Evolutionary conservation across 2,113 vertebrate species (phyloP).

Genomic region (Sphyrna mokarran): DNA sequence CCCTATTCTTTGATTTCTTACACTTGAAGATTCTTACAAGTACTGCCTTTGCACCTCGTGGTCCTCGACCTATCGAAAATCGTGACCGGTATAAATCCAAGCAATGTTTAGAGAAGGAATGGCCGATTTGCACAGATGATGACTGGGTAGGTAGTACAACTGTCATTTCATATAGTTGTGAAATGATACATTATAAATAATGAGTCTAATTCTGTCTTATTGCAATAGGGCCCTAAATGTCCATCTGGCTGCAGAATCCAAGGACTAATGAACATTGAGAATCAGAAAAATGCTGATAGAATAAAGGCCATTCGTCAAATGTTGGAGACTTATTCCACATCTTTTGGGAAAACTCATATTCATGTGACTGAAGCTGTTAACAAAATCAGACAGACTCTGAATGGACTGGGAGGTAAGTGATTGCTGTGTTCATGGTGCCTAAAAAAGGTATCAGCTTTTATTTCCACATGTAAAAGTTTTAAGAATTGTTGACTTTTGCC

Average conservation of each 20-base stretch:
- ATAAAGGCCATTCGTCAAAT: slow-evolving; percentile 65
- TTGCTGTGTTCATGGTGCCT: not conserved
- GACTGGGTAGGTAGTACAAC: not conserved
- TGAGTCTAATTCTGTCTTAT: not conserved
- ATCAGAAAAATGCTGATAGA: slow-evolving; percentile 58
- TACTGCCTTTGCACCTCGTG: fast-evolving
- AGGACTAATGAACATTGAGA: slow-evolving; percentile 67
- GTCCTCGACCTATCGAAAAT: not conserved
- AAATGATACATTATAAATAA: not conserved
- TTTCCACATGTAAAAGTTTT: not conserved
- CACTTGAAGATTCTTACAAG: not conserved
- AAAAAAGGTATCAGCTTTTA: not conserved
- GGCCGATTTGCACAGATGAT: not conserved
- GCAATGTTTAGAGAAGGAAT: not conserved
- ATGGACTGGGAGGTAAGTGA: not conserved
- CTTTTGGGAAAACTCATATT: slow-evolving; percentile 56
- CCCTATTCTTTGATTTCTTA: not conserved
- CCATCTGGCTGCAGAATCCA: slow-evolving; percentile 89
- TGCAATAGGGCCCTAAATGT: slow-evolving; percentile 67
- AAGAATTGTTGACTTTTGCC: not conserved
- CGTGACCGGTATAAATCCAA: not conserved
- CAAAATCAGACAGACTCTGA: not conserved
- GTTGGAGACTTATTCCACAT: slow-evolving; percentile 58
- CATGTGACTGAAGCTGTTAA: not conserved
- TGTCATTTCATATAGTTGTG: no score